Base-by-base conservation (phyloP, 2,888 invertebrate genomes). In the Tortricodes alternella region DNA sequence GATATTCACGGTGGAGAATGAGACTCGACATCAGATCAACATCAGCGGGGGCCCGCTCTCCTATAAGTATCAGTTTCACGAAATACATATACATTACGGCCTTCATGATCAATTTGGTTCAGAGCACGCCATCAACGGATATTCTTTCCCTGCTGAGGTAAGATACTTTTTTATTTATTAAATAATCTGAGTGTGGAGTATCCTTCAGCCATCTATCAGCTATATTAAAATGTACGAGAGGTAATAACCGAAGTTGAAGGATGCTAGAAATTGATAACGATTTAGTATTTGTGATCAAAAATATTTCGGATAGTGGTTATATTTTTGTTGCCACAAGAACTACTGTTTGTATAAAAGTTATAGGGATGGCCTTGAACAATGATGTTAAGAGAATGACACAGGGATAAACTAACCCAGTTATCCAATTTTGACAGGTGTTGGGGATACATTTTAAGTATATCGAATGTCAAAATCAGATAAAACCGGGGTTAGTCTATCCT, bases 91-190 rank as follows among this genome's bases (percentile, higher is more conserved):
- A 76, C 98, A 98, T 86, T 98, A 97, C 78, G 98, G 98, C 5
- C 92, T 96, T 56, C 94, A 95, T 75, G 97, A 98, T 87, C 95
- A 96, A 77, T 94, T 95, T 70, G 99, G 99, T 18, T 99, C 99
- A 9, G 99, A 99, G 81, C 99, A 99, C 85, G 97, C 96, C 56
- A 96, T 99, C 75, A 98, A 97, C 77, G 97, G 98, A 64, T 96
- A 97, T 76, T 94, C 97, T 52, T 99, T 99, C 87, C 99, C 99
- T 6, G 98, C 98, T 51, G 99, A 99, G 95, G 99, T 99, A 88
- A 92, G 92, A 37, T n/a, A 9, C 1, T 15, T 15, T 41, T 23
- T 29, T 6, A 5, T 15, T 24, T 16, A 39, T 39, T 27, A 16
- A 21, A 38, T 15, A 29, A 50, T 50, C 27, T 9, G 7, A 50